Percentiles rank a stretch among this genome's conserved stretches.
These are phyloP conservation scores for Acomys russatus DNA, from an alignment of 2,797 vertebrate genomes.

Conservation along the genomic window DNA sequence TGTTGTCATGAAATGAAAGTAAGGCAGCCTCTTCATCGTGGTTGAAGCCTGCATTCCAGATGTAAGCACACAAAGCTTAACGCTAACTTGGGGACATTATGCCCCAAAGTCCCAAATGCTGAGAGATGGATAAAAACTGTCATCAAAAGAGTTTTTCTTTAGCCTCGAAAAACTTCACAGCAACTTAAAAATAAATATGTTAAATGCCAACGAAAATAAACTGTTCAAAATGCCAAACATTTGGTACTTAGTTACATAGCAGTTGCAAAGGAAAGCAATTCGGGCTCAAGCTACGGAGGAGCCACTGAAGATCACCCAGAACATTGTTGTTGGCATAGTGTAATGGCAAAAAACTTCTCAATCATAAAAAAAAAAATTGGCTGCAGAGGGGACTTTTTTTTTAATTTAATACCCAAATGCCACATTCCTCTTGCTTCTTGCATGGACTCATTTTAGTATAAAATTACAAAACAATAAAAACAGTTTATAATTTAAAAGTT, in stretches of 20 bases:
- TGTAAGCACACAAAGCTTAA: not conserved
- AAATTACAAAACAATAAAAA: not conserved
- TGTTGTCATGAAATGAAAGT: not conserved
- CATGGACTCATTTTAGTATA: not conserved
- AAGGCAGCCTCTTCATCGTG: not conserved
- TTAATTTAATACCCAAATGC: conserved; percentile 22
- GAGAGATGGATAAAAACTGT: not conserved
- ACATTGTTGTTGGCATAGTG: fast-evolving
- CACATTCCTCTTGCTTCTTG: not conserved
- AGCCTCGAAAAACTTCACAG: not conserved
- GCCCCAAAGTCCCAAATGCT: not conserved
- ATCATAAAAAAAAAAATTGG: not conserved
- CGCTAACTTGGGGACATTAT: not conserved
- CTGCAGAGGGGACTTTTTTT: not conserved
- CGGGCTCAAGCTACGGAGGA: not conserved
- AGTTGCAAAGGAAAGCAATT: not conserved
- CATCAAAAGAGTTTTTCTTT: conserved; percentile 14
- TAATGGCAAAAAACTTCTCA: not conserved
- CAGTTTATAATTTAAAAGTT: conserved; percentile 33
- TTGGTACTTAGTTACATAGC: not conserved
- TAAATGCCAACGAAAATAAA: not conserved
- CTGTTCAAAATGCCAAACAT: not conserved
- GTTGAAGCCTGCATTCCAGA: not conserved
- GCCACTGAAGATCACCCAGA: fast-evolving
- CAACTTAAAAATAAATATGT: not conserved